Evolutionary conservation across 2,797 vertebrate species (phyloP).

Genomic region (Alauda arvensis): DNA sequence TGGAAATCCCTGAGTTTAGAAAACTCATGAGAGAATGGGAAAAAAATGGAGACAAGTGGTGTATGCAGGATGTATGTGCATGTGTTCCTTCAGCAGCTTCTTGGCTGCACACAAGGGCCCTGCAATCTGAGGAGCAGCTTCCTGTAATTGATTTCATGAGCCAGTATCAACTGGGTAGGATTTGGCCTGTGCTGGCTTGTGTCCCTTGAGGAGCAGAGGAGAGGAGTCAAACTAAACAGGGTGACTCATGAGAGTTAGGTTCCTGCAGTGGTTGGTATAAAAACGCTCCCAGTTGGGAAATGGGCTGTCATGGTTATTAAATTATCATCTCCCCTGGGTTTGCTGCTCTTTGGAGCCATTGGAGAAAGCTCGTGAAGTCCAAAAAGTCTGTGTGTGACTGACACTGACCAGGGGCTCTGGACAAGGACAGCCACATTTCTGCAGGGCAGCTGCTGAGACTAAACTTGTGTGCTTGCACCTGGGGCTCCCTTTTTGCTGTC

Average conservation of each 20-base stretch:
- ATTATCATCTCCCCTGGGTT: neutral
- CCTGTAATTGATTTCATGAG: neutral
- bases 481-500: neutral
- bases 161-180: neutral
- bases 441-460: neutral
- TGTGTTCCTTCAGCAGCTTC: rapidly evolving
- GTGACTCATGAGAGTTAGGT: constrained; percentile 2
- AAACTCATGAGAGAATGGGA: neutral
- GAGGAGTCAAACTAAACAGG: neutral
- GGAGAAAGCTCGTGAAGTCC: neutral
- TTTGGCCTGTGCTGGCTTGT: constrained; percentile 28
- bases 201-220: neutral
- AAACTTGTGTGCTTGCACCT: neutral
- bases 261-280: neutral
- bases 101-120: neutral
- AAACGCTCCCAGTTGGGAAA: neutral
- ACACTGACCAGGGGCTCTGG: neutral
- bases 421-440: neutral
- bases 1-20: neutral
- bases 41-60: neutral
- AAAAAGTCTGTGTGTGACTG: neutral
- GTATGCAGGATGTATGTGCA: neutral
- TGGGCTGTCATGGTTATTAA: rapidly evolving
- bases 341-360: neutral
- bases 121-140: neutral